These are phyloP conservation scores for Microctonus hyperodae DNA, from an alignment of 2,888 invertebrate genomes.

Conservation along the genomic window DNA sequence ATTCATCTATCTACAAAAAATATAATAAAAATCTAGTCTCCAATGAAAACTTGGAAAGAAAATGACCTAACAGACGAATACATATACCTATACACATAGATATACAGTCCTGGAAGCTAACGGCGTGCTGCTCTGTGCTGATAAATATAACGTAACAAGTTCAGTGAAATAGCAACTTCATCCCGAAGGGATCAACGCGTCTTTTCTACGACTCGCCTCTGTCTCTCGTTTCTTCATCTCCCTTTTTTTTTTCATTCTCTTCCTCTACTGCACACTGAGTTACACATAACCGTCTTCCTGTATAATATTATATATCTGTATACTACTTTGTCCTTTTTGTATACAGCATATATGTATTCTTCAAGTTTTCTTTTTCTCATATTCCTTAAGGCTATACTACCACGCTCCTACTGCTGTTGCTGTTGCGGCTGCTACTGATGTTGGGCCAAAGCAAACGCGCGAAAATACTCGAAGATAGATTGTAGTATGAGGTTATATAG, in stretches of 20 bases:
- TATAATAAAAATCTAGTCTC: background rate
- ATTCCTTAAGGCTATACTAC: no score
- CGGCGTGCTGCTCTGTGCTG: slow-evolving; percentile 53
- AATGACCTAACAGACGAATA: slow-evolving; percentile 26
- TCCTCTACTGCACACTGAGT: slow-evolving; percentile 22
- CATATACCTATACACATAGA: background rate
- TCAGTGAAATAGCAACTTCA: slow-evolving; percentile 62
- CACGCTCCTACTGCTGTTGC: slow-evolving; percentile 14
- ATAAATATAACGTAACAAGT: slow-evolving; percentile 64
- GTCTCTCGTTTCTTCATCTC: slow-evolving; percentile 17
- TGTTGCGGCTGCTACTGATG: slow-evolving; percentile 26
- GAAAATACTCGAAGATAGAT: slow-evolving; percentile 36
- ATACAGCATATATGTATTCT: no score
- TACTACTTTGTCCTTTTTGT: no score
- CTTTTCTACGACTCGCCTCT: slow-evolving; percentile 43
- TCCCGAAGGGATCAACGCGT: slow-evolving; percentile 62
- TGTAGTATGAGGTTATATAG: slow-evolving; percentile 21
- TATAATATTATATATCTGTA: slow-evolving; percentile 15
- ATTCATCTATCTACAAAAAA: slow-evolving; percentile 36
- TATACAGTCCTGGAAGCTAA: slow-evolving; percentile 29
- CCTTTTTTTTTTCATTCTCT: slow-evolving; percentile 26
- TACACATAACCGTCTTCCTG: background rate
- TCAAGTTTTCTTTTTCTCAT: slow-evolving; percentile 25
- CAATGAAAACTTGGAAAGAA: slow-evolving; percentile 26
- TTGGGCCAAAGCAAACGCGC: slow-evolving; percentile 33